Conservation (phyloP, 2,797 vertebrate genomes). For the Tragelaphus eurycerus region DNA sequence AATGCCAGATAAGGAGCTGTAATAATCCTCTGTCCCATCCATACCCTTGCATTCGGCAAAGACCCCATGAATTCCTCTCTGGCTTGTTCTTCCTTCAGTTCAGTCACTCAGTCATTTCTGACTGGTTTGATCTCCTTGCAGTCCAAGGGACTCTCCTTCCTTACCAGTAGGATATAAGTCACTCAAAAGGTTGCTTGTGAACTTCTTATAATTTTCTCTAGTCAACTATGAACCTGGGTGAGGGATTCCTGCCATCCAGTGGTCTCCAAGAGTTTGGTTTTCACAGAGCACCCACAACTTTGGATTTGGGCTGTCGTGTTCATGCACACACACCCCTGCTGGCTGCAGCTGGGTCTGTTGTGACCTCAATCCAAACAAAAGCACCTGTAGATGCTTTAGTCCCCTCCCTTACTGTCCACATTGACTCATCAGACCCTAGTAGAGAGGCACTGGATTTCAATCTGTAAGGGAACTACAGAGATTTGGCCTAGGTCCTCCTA, state of each 20-base stretch:
- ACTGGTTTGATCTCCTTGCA: not conserved
- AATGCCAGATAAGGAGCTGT: not conserved
- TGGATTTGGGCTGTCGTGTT: not conserved
- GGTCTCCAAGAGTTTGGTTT: not conserved
- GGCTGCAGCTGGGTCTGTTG: not conserved
- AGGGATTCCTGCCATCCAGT: not conserved
- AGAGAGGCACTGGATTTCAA: not conserved
- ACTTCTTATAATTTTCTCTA: not conserved
- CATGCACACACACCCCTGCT: not conserved
- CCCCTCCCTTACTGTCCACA: not conserved
- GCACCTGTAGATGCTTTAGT: not conserved
- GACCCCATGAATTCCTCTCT: not conserved
- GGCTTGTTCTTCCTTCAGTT: not conserved
- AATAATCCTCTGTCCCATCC: not conserved
- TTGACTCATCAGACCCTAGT: not conserved
- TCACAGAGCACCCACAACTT: not conserved
- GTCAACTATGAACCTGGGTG: not conserved
- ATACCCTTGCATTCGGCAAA: not conserved
- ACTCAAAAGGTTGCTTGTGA: not conserved
- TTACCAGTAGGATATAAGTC: not conserved
- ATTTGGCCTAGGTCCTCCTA: not conserved
- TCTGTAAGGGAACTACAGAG: not conserved
- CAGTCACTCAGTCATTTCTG: not conserved
- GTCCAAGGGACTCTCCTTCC: not conserved
- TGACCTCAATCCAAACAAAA: not conserved